Evolutionary conservation across 2,113 vertebrate genomes (phyloP), one percentile per base, ranked within the genome.

Genomic region (Stegastes partitus): DNA sequence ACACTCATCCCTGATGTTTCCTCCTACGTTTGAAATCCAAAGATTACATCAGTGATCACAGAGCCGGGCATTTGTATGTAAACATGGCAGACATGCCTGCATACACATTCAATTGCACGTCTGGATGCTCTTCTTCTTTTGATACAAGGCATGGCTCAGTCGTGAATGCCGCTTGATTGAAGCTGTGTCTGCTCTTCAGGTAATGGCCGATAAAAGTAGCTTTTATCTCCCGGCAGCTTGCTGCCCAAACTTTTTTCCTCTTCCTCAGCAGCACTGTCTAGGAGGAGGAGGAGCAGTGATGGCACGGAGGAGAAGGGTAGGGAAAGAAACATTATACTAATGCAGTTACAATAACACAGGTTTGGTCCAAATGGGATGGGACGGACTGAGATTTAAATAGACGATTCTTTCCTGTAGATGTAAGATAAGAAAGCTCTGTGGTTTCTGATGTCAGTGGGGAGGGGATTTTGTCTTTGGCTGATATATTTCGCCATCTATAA

Each of bases 171-270:
- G 68, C 83, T 83, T 87, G 71, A 88, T 82, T 85, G 75, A 84
- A 83, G 83, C 69, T 12, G n/a, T 74, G 53, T 62, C 51, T 65
- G 45, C 82, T 89, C 81, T 71, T 31, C 63, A 74, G 79, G 69
- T 91, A 91, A 89, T 82, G 79, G 90, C 42, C 19, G 42, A 80
- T 90, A 84, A 93, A 81, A 81, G 85, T 61, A 68, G 31, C 70
- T 87, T 86, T 88, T 78, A 84, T 85, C 64, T 77, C 14, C 22
- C 2, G 21, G 75, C 73, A 56, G 79, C 59, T 64, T 55, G 65
- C 49, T 78, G 37, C 80, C 77, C 39, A 68, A 65, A 74, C 14
- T 8, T 78, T 51, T 74, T 74, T 37, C 54, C 34, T 75, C 47
- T 70, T 49, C 77, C 59, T 54, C 62, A 51, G 62, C 39, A 45